These are phyloP conservation scores for Dolichoris vasculosae DNA, from an alignment of 1,140 invertebrate genomes.

Conservation along the genomic window DNA sequence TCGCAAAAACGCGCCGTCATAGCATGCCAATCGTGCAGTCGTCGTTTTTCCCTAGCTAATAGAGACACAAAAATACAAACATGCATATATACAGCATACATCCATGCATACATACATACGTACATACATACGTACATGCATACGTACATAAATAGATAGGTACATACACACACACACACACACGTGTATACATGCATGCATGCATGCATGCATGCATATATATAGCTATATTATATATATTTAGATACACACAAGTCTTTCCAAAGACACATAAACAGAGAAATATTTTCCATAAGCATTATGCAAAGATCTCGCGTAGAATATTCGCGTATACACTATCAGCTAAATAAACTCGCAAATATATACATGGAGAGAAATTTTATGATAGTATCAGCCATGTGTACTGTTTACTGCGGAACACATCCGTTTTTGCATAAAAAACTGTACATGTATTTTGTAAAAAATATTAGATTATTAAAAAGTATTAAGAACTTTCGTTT, in stretches of 20 bases:
- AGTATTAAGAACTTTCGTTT: not conserved
- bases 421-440: not conserved
- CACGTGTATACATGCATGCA: no score
- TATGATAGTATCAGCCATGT: not conserved
- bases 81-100: no score
- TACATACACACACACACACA: no score
- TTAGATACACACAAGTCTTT: not conserved
- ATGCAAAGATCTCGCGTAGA: conserved; percentile 27
- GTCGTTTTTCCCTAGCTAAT: not conserved
- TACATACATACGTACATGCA: no score
- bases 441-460: not conserved
- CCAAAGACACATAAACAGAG: not conserved
- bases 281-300: conserved; percentile 41
- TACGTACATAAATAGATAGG: no score
- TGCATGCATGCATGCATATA: no score
- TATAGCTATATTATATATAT: no score
- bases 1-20: conserved; percentile 43
- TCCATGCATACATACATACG: no score
- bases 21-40: not conserved
- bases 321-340: not conserved
- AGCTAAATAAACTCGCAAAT: conserved; percentile 18
- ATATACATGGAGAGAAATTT: not conserved
- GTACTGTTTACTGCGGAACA: not conserved
- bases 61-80: not conserved
- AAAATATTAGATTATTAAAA: not conserved